phyloP scores from a whole-genome alignment of 1,140 invertebrate species.

The Anoplophora glabripennis region DNA sequence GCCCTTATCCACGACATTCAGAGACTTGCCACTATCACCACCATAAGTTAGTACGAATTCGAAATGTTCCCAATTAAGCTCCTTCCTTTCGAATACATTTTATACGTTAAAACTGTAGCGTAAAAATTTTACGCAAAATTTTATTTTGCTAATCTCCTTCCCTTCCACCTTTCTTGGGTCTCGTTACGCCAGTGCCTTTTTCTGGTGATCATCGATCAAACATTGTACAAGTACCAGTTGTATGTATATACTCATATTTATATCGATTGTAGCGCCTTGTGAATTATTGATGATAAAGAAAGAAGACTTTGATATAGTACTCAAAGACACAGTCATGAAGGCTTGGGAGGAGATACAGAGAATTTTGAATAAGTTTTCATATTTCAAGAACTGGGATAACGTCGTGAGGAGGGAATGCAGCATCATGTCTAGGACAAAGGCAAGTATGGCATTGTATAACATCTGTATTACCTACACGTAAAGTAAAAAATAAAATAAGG shows the following conservation, averaged over 20 bases:
- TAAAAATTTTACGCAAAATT: no score
- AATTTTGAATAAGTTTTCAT: slow-evolving; percentile 58
- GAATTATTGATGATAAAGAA: slow-evolving; percentile 38
- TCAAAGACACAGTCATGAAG: slow-evolving; percentile 55
- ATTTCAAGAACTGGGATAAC: slow-evolving; percentile 61
- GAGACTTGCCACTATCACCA: slow-evolving; percentile 56
- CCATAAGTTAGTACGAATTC: slow-evolving; percentile 48
- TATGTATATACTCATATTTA: not conserved
- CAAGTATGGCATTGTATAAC: not conserved
- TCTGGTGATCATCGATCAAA: slow-evolving; percentile 2
- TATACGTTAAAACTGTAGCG: no score
- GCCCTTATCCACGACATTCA: slow-evolving; percentile 59
- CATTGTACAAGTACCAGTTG: not conserved
- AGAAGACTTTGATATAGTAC: slow-evolving; percentile 57
- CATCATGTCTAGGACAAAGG: slow-evolving; percentile 57
- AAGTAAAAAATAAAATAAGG: no score
- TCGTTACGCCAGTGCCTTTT: no score
- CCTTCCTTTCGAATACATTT: no score
- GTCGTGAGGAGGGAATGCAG: slow-evolving; percentile 60
- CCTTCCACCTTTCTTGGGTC: no score
- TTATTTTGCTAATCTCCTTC: no score
- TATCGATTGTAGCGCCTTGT: slow-evolving; percentile 22
- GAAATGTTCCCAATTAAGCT: no score
- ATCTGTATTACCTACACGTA: no score
- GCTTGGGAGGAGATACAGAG: slow-evolving; percentile 60